Conservation (phyloP, 2,113 vertebrate species). For the Alethe castanea region DNA sequence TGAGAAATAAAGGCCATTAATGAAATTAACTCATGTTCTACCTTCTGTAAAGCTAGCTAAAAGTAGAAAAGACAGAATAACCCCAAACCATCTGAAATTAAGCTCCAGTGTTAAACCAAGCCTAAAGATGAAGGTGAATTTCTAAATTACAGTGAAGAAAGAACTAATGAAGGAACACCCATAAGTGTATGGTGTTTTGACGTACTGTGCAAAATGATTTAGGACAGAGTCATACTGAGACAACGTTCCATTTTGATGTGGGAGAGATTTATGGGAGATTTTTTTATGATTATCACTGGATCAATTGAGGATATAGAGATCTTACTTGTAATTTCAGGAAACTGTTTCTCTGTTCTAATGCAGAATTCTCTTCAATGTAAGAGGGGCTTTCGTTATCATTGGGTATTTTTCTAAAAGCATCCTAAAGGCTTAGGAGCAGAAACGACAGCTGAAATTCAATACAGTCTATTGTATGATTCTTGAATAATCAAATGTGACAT, state of each 20-base stretch:
- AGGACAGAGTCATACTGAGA: background rate
- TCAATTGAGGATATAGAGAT: background rate
- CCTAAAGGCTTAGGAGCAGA: background rate
- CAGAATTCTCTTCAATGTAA: background rate
- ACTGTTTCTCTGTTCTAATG: background rate
- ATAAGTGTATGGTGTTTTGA: background rate
- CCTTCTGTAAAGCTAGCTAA: background rate
- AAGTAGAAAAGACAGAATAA: background rate
- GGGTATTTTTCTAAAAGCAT: background rate
- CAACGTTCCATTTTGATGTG: background rate
- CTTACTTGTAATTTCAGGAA: background rate
- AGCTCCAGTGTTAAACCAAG: background rate
- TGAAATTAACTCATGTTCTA: slow-evolving; percentile 1
- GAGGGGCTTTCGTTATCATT: background rate
- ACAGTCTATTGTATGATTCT: background rate
- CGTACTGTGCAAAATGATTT: background rate
- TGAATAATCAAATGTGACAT: background rate
- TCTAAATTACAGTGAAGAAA: background rate
- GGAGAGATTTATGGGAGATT: background rate
- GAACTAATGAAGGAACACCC: background rate
- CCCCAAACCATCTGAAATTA: background rate
- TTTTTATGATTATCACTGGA: background rate
- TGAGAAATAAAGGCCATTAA: background rate
- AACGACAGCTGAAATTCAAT: background rate
- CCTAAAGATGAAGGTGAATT: background rate